Conservation (phyloP, 2,113 vertebrate species). For the Cochlearius cochlearius region DNA sequence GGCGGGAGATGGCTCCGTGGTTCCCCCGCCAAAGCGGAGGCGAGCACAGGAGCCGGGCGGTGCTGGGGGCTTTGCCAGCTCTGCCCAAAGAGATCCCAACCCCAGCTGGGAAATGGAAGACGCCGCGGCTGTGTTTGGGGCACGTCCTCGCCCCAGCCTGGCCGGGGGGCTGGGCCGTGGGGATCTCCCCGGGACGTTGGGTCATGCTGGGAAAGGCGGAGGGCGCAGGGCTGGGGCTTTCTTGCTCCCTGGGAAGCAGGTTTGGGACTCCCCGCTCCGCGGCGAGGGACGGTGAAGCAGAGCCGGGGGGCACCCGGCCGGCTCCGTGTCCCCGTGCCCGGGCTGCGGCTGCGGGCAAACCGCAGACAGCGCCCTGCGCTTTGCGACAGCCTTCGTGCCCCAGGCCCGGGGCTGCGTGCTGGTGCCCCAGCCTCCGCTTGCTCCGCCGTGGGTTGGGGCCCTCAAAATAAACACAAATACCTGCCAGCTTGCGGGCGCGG, state of each 20-base stretch:
- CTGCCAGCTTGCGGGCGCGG: neutral
- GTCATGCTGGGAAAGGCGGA: accelerated
- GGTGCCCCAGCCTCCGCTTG: neutral
- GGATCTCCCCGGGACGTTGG: accelerated
- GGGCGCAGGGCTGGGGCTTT: neutral
- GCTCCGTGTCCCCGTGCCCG: accelerated
- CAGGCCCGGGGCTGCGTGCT: accelerated
- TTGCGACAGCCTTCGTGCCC: neutral
- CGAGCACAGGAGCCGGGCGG: accelerated
- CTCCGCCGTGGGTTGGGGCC: neutral
- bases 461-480: neutral
- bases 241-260: accelerated
- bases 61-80: neutral
- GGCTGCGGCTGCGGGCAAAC: neutral
- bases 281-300: neutral
- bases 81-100: neutral
- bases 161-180: neutral
- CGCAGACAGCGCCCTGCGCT: neutral
- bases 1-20: accelerated
- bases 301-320: accelerated
- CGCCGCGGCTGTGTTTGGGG: accelerated
- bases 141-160: neutral
- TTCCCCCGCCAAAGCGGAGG: neutral
- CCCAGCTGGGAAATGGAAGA: neutral
- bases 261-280: neutral